Base-by-base conservation (phyloP, 2,888 invertebrate species). In the Unio pictorum region DNA sequence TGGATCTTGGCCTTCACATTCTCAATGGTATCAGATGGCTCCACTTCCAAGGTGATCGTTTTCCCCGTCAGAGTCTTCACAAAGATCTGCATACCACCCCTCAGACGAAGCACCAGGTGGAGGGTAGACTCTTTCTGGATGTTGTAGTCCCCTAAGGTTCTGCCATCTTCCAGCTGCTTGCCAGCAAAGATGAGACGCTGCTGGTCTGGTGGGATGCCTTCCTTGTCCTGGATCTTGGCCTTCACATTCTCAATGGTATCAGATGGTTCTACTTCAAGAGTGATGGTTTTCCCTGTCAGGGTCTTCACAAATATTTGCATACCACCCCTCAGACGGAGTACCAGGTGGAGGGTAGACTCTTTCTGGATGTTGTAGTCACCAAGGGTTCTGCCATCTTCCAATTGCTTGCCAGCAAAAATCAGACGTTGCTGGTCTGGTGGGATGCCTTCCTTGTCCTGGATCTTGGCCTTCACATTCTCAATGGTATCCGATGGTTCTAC, bases 181-280 rank as follows among this genome's bases (percentile, higher is more conserved):
- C 97, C 97, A 83, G 96, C 96, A 90, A 97, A 97, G 91, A 96
- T 96, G 90, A 96, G 92, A 87, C 95, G 93, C 91, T 95, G 95
- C 91, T 95, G 95, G 90, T 95, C 95, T 72, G 93, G 93, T 2
- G 92, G 92, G 74, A 93, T 87, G 23, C 88, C 88, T 91, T 93
- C 91, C 79, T 93, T 93, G 79, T 93, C 93, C 75, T 90, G 89
- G 69, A 90, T 90, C 74, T 89, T 89, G 45, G 87, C 84, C 90
- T 97, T 97, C 34, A 97, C 96, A 94, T 97, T 96, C 92, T 97
- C 96, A 85, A 97, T 96, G 15, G 95, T 95, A 89, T 97, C 96
- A 1, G 95, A 95, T 67, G 96, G 94, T 90, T 96, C 96, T 79
- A 89, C 88, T 73, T 89, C 84, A 11, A 89, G 79, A 17, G 88